Base-by-base conservation (phyloP, 2,888 invertebrate genomes). In the Chrysotoxum bicinctum region DNA sequence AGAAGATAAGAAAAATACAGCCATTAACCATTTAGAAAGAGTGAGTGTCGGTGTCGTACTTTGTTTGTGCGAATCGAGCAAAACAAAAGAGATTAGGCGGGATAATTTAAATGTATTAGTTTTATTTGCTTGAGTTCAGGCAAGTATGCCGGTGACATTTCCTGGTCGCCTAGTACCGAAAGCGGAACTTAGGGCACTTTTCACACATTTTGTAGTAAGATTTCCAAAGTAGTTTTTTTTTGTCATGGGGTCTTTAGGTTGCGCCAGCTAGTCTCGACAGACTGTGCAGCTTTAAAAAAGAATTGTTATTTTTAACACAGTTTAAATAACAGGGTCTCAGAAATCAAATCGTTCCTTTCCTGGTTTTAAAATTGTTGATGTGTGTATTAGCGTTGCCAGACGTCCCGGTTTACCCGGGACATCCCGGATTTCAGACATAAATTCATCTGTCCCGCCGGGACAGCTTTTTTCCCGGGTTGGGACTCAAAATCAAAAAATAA, bases 111-210 rank as follows among this genome's bases (percentile, higher is more conserved):
- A 21, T 26, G 10, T 23, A 30, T 43, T 43, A 12, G 4, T 3
- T 6, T 66, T 5, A 32, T 32, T 26, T 64, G 16, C 3, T n/a
- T 45, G 1, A 10, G 3, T 14, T 14, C 5, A 26, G 45, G 3
- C 10, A 26, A 6, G 12, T 16, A 19, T 9, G 16, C 12, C 32
- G n/a, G 5, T 43, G 8, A 12, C 19, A 32, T 35, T 10, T 77
- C 26, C 73, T 79, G 79, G 10, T 73, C 23, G 79, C 79, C 79
- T 32, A 50, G 79, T 66, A 14, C 6, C 58, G 40, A 50, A 58
- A 73, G 79, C 79, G 66, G 79, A 79, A 79, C 79, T 79, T 79
- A 73, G 79, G 79, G 79, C 79, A 79, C 40, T 66, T 73, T 72
- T 37, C 40, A 62, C 45, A 48, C 21, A 32, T 35, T 56, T 64